These are phyloP conservation scores for Luscinia megarhynchos DNA, from an alignment of 2,797 vertebrate species.

Conservation along the genomic window DNA sequence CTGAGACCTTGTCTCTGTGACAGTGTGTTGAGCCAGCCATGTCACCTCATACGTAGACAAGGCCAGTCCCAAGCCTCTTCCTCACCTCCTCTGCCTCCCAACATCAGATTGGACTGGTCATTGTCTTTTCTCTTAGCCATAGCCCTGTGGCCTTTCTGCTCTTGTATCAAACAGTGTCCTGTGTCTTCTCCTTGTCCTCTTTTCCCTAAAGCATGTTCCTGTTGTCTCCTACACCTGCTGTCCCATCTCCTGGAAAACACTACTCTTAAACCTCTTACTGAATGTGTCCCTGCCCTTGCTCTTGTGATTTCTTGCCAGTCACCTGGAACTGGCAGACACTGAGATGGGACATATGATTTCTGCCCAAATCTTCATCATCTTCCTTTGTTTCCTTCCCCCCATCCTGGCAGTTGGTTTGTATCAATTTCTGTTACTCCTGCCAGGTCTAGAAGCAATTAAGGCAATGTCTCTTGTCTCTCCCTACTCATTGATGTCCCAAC, in stretches of 20 bases:
- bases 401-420: background rate
- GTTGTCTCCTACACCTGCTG: background rate
- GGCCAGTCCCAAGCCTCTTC: background rate
- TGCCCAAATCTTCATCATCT: background rate
- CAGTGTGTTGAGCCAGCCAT: background rate
- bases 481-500: background rate
- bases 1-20: background rate
- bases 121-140: background rate
- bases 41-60: background rate
- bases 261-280: background rate
- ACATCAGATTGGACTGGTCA: background rate
- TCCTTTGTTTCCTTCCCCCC: background rate
- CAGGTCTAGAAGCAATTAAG: background rate
- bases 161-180: background rate
- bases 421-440: background rate
- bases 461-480: background rate
- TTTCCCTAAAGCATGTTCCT: background rate
- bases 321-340: background rate
- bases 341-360: background rate
- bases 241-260: background rate
- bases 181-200: conserved; percentile 27
- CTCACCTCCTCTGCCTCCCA: background rate
- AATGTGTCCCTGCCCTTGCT: background rate
- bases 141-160: background rate
- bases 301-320: background rate